phyloP scores from a whole-genome alignment of 2,888 invertebrate genomes.

The Cataglyphis albicans region DNA sequence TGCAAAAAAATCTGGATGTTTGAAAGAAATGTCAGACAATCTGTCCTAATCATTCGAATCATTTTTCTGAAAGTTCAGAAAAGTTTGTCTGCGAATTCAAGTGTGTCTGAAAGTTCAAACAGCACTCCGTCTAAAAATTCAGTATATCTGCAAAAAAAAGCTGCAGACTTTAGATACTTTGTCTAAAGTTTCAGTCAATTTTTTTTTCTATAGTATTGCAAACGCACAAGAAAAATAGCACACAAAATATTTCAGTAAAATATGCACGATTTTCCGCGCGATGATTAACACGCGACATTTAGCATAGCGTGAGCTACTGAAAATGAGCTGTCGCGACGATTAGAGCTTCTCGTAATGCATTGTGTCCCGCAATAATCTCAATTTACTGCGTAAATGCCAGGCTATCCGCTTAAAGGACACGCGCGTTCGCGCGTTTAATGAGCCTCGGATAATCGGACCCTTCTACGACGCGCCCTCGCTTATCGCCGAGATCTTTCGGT shows the following conservation, averaged over 20 bases:
- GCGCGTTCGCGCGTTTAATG: conserved; percentile 52
- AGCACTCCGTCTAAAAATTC: no score
- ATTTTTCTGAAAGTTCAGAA: no score
- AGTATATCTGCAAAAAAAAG: no score
- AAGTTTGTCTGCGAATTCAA: no score
- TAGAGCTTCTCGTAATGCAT: conserved; percentile 17
- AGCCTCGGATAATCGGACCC: conserved; percentile 53
- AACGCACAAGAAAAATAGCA: no score
- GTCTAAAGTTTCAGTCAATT: no score
- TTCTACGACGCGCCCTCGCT: conserved; percentile 29
- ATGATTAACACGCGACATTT: conserved; percentile 4
- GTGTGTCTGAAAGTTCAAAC: no score
- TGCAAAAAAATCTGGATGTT: no score
- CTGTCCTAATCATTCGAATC: no score
- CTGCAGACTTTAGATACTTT: no score
- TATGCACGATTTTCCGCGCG: conserved; percentile 18
- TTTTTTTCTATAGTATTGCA: no score
- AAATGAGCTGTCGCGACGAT: conserved; percentile 4
- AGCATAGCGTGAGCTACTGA: background rate
- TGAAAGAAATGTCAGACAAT: no score
- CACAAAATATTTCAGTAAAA: background rate
- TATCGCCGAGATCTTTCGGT: conserved; percentile 45
- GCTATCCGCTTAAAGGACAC: conserved; percentile 47
- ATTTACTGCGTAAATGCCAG: conserved; percentile 46
- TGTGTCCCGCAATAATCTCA: conserved; percentile 43